phyloP scores from a whole-genome alignment of 1,140 invertebrate species.

The Galendromus occidentalis region DNA sequence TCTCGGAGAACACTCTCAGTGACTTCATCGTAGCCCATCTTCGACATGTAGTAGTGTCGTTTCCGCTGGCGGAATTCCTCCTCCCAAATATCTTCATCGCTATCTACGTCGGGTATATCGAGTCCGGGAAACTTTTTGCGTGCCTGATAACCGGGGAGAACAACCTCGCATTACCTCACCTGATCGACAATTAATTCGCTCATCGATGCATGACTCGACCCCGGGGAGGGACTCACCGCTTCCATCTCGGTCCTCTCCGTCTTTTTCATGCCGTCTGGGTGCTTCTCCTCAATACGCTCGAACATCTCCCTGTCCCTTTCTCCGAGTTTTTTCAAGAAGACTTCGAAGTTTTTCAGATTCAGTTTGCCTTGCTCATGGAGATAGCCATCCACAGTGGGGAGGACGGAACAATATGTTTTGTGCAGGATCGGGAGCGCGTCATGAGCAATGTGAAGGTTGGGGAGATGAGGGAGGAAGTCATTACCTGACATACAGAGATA shows the following conservation, averaged over 20 bases:
- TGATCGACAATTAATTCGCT: no score
- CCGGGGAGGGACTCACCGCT: neutral
- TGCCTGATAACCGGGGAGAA: neutral
- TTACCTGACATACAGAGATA: conserved; percentile 34
- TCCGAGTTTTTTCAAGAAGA: conserved; percentile 32
- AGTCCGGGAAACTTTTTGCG: neutral
- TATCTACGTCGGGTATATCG: conserved; percentile 19
- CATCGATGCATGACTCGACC: no score
- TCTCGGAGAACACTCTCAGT: conserved; percentile 46
- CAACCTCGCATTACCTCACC: no score
- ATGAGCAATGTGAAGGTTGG: conserved; percentile 74
- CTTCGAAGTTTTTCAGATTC: conserved; percentile 60
- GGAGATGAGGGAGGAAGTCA: conserved; percentile 87
- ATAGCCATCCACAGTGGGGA: conserved; percentile 71
- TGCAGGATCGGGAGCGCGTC: conserved; percentile 70
- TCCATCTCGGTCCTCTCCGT: neutral
- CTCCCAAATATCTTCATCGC: conserved; percentile 27
- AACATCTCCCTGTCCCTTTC: conserved; percentile 65
- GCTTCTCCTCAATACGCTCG: conserved; percentile 23
- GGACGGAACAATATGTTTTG: conserved; percentile 60
- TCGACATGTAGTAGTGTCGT: conserved; percentile 72
- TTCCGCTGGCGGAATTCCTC: conserved; percentile 68
- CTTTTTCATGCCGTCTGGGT: neutral
- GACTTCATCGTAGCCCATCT: conserved; percentile 54
- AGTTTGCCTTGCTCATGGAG: conserved; percentile 72